Base-by-base conservation (phyloP, 2,797 vertebrate species). In the Sandelia bainsii region DNA sequence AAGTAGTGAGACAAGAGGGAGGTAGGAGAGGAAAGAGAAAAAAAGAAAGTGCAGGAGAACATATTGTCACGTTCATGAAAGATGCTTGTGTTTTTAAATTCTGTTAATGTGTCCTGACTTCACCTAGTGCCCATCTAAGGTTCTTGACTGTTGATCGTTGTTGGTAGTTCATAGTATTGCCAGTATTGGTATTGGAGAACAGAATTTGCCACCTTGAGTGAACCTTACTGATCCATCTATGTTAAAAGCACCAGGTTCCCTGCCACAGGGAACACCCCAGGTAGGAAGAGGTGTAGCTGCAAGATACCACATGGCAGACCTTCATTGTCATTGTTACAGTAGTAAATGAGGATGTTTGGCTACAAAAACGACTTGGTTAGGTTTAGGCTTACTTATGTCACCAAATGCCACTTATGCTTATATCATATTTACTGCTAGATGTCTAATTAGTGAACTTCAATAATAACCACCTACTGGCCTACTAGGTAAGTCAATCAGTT, bases 1-100 rank as follows among this genome's bases (percentile, higher is more conserved):
- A 50, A 48, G 59, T 34, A 66, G 63, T 52, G 69, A 62, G 73
- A 83, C 69, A 14, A 48, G 50, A 50, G 63, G 59, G 72, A 63
- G 48, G 62, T 1, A 2, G 53, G 60, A 13, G 40, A 20, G 45
- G 49, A 40, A 14, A 32, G 40, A 5, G 6, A 34, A 32, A 5
- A 59, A 51, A 7, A 14, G 62, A 40, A 66, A 48, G 40, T 62
- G 42, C 62, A 32, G 68, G 60, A 10, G 40, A 76, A 60, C 48
- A 60, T 42, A 29, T 77, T 19, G 44, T 67, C 9, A 39, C 52
- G 17, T 50, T 61, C 23, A 34, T 40, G 37, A 69, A 45, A 54
- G 27, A 3, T 16, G 54, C 10, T 29, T 22, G 56, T 51, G 53
- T 56, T 66, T 72, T 48, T 0, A 40, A 42, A 45, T 61, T 12